Evolutionary conservation across 2,113 vertebrate genomes (phyloP).

Genomic region (Brachirus orientalis): DNA sequence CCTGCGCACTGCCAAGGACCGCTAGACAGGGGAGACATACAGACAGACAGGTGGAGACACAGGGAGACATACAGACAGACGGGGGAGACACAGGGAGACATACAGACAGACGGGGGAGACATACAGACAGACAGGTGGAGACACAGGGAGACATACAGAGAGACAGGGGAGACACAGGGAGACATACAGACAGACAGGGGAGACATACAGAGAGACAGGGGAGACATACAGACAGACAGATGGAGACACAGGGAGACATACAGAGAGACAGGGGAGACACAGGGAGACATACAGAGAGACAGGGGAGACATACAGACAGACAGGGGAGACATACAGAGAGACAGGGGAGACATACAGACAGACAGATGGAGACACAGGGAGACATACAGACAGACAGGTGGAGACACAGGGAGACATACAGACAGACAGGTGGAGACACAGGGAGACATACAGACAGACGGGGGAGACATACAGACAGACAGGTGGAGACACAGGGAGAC

Average conservation of each 20-base stretch:
- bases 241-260: too few species aligned
- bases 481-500: too few species aligned
- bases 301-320: neutral
- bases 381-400: neutral
- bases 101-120: neutral
- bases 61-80: neutral
- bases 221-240: neutral
- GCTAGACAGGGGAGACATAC: conserved; percentile 66
- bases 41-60: neutral
- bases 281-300: neutral
- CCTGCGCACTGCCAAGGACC: conserved; percentile 86
- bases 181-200: neutral
- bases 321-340: neutral
- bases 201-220: neutral
- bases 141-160: neutral
- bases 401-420: too few species aligned
- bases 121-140: too few species aligned
- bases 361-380: neutral
- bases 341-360: neutral
- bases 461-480: neutral
- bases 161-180: too few species aligned
- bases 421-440: neutral
- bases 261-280: neutral
- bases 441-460: neutral
- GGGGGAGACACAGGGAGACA: too few species aligned